Percentiles rank a stretch among this genome's conserved stretches.
phyloP scores from a whole-genome alignment of 2,113 vertebrate species.

The Sarotherodon lohbergeri region DNA sequence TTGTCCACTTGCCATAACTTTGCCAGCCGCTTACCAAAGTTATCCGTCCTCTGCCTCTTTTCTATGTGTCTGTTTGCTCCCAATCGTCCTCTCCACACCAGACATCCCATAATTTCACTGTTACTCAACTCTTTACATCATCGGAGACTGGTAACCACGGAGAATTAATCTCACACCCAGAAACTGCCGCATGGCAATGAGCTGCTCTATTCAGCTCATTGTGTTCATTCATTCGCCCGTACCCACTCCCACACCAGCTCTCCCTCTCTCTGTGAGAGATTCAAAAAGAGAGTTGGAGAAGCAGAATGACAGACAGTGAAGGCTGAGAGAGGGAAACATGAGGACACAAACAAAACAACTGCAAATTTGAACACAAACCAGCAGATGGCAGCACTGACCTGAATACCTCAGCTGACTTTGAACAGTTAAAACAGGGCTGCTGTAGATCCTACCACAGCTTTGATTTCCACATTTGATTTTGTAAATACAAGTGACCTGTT shows the following conservation, averaged over 20 bases:
- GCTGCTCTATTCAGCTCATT: slow-evolving; percentile 38
- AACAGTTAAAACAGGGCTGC: neutral
- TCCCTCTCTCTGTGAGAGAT: neutral
- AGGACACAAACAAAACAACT: neutral
- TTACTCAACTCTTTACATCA: slow-evolving; percentile 49
- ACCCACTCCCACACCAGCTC: neutral
- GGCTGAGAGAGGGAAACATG: neutral
- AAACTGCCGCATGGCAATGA: slow-evolving; percentile 19
- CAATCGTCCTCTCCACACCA: neutral
- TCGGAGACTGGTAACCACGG: slow-evolving; percentile 41
- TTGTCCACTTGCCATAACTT: slow-evolving; percentile 24
- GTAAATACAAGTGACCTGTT: neutral
- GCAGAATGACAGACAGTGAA: neutral
- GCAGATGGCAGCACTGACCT: slow-evolving; percentile 46
- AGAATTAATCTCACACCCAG: slow-evolving; percentile 34
- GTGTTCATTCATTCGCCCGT: slow-evolving; percentile 30
- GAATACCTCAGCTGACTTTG: neutral
- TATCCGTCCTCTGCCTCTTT: neutral
- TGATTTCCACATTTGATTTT: neutral
- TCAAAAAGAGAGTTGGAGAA: neutral
- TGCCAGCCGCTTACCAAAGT: neutral
- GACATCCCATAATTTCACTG: slow-evolving; percentile 44
- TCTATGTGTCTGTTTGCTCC: neutral
- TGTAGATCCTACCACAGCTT: neutral
- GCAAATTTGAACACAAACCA: slow-evolving; percentile 1